A percentile compares a stretch with the other conserved stretches of the same genome.
These are phyloP conservation scores for Pipra filicauda DNA, from an alignment of 2,113 vertebrate species.

Conservation along the genomic window DNA sequence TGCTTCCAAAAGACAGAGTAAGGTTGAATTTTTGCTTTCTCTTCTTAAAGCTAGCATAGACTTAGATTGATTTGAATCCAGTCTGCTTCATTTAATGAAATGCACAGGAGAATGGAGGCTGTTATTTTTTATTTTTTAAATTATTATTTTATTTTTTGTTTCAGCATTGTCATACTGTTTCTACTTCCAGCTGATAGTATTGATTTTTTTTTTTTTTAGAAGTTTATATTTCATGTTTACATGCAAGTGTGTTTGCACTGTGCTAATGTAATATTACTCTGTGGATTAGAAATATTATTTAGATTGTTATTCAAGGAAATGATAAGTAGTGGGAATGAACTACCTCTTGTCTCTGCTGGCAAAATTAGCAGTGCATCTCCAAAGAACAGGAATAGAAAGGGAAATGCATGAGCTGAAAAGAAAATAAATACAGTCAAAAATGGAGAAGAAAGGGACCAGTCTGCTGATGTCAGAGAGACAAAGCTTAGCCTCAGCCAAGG, in stretches of 20 bases:
- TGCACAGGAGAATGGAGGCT: neutral
- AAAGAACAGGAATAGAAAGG: neutral
- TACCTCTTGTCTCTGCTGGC: neutral
- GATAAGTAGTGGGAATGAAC: neutral
- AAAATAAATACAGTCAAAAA: neutral
- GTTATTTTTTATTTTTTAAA: neutral
- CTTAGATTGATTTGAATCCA: neutral
- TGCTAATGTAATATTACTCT: neutral
- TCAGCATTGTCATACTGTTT: constrained; percentile 43
- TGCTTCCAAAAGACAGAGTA: neutral
- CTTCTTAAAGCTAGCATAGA: neutral
- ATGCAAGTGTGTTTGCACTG: constrained; percentile 29
- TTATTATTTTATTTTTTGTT: constrained; percentile 45
- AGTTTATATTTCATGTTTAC: constrained; percentile 35
- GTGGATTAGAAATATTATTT: constrained; percentile 29
- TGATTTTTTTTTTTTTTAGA: neutral
- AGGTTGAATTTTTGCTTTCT: neutral
- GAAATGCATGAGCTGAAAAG: neutral
- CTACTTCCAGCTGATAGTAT: constrained; percentile 53
- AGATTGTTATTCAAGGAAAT: neutral
- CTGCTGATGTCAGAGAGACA: neutral
- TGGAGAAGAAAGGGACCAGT: neutral
- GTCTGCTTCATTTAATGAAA: neutral
- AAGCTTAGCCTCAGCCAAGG: neutral
- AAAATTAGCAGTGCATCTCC: neutral